Percentiles rank a stretch among this genome's conserved stretches.
Conservation (phyloP, 2,113 vertebrate genomes). For the Prolemur simus region DNA sequence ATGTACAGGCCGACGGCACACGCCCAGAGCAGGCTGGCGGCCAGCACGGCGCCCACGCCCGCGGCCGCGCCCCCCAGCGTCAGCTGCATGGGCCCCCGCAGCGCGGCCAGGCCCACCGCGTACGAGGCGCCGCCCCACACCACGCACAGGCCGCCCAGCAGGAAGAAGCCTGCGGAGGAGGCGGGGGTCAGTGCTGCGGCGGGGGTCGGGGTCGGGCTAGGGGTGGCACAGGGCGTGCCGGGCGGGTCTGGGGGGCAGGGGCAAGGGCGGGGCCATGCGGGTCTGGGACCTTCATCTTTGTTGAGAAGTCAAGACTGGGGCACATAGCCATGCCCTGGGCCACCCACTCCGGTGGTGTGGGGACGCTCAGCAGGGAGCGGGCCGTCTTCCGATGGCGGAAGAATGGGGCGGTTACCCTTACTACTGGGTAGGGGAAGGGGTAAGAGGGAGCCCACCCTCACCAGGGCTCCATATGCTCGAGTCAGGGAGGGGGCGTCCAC, state of each 20-base stretch:
- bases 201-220: neutral
- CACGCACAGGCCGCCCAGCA: conserved; percentile 90
- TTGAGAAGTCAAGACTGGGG: neutral
- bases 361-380: neutral
- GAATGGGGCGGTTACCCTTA: neutral
- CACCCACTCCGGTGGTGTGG: neutral
- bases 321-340: neutral
- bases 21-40: conserved; percentile 90
- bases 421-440: neutral
- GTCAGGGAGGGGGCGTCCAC: neutral
- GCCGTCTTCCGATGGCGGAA: neutral
- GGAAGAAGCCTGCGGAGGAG: conserved; percentile 88
- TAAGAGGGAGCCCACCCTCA: neutral
- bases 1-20: conserved; percentile 93
- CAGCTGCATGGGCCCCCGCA: conserved; percentile 91
- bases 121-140: conserved; percentile 89
- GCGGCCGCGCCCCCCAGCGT: conserved; percentile 84
- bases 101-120: conserved; percentile 84
- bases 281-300: neutral
- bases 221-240: neutral
- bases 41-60: conserved; percentile 83
- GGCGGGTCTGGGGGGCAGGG: neutral
- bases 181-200: neutral
- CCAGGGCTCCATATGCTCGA: neutral
- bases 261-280: no score